These are phyloP conservation scores for Rhynchopsitta pachyrhyncha DNA, from an alignment of 2,113 vertebrate species.

Conservation along the genomic window DNA sequence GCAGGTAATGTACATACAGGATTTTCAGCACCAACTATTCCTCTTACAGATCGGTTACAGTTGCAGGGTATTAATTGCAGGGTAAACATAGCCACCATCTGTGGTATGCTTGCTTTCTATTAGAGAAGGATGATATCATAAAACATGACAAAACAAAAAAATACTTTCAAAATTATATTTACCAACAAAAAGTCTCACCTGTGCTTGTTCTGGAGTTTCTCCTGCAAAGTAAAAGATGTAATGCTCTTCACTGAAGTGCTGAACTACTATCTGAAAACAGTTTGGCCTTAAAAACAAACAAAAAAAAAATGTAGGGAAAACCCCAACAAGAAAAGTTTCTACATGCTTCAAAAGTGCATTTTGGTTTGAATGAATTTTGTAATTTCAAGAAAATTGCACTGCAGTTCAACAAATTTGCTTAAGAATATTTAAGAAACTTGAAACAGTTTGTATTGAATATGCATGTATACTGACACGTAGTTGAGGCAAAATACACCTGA, in stretches of 20 bases:
- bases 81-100: background rate
- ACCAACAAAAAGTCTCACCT: constrained; percentile 77
- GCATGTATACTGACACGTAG: background rate
- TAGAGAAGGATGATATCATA: background rate
- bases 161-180: background rate
- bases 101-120: background rate
- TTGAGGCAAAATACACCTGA: background rate
- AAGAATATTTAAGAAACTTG: background rate
- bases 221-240: constrained; percentile 99
- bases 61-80: background rate
- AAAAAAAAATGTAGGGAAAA: background rate
- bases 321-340: background rate
- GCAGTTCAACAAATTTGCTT: background rate
- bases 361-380: background rate
- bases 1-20: background rate
- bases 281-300: constrained; percentile 88
- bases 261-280: constrained; percentile 99
- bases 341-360: background rate
- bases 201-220: constrained; percentile 92
- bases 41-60: background rate
- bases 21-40: background rate
- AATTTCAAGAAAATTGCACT: background rate
- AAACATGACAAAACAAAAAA: background rate
- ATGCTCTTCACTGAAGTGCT: constrained; percentile 99
- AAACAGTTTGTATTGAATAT: background rate